These are phyloP conservation scores for Lypha dubia DNA, from an alignment of 2,888 invertebrate species.

Conservation along the genomic window DNA sequence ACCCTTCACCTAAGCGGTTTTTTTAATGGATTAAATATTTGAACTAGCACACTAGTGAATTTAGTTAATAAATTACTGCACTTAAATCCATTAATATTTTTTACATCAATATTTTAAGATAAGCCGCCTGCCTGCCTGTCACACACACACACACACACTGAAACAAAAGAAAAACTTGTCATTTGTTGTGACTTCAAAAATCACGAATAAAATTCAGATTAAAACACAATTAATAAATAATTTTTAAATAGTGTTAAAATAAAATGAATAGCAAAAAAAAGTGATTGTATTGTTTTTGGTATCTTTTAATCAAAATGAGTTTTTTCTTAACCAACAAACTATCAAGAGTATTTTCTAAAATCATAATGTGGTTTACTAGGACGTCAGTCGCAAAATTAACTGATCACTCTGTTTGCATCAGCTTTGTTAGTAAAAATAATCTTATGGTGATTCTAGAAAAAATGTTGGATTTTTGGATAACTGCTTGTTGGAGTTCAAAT, in stretches of 20 bases:
- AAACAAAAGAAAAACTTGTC: constrained; percentile 19
- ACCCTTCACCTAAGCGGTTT: neutral
- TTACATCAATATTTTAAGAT: neutral
- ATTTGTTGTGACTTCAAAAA: neutral
- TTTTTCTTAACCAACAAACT: constrained; percentile 14
- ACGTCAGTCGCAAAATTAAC: neutral
- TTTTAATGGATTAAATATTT: neutral
- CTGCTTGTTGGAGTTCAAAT: too few species aligned
- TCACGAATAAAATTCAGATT: neutral
- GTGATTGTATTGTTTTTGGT: constrained; percentile 57
- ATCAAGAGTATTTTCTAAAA: constrained; percentile 14
- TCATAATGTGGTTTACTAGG: neutral
- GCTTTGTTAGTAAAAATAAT: too few species aligned
- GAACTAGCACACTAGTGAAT: constrained; percentile 6
- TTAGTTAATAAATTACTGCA: constrained; percentile 8
- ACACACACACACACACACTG: constrained; percentile 4
- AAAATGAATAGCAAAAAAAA: constrained; percentile 20
- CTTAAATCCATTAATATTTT: neutral
- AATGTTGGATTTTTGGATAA: too few species aligned
- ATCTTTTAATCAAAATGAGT: neutral
- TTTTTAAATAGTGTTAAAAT: neutral
- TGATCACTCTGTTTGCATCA: too few species aligned
- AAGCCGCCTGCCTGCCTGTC: neutral
- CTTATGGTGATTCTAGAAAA: too few species aligned
- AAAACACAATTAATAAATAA: neutral